Conservation (phyloP, 2,888 invertebrate species). For the Leptogaster cylindrica region DNA sequence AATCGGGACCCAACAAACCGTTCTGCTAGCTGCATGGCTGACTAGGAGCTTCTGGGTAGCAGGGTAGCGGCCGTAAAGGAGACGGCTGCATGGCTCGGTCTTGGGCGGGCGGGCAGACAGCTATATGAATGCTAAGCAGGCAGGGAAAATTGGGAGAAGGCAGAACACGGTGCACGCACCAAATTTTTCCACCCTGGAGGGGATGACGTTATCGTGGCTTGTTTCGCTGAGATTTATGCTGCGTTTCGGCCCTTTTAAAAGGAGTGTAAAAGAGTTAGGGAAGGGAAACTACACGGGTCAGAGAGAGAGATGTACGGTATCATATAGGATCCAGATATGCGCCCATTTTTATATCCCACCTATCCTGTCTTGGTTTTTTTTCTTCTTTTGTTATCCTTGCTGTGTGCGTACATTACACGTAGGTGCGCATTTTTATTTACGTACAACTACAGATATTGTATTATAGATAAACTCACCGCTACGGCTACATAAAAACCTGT, state of each 20-base stretch:
- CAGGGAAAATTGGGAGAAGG: not conserved
- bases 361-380: not conserved
- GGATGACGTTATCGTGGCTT: not conserved
- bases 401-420: not conserved
- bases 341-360: not conserved
- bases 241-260: not conserved
- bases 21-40: too few species aligned
- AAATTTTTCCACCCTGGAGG: not conserved
- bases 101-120: not conserved
- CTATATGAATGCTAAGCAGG: not conserved
- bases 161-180: not conserved
- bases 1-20: too few species aligned
- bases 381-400: not conserved
- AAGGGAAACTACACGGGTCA: not conserved
- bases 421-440: not conserved
- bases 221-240: not conserved
- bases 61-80: too few species aligned
- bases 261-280: slow-evolving; percentile 1
- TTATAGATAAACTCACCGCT: too few species aligned
- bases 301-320: not conserved
- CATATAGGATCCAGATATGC: not conserved
- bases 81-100: too few species aligned
- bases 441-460: not conserved
- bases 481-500: too few species aligned
- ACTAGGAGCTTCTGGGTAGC: too few species aligned